These are phyloP conservation scores for Thermophis baileyi DNA, from an alignment of 2,113 vertebrate species.

Conservation along the genomic window DNA sequence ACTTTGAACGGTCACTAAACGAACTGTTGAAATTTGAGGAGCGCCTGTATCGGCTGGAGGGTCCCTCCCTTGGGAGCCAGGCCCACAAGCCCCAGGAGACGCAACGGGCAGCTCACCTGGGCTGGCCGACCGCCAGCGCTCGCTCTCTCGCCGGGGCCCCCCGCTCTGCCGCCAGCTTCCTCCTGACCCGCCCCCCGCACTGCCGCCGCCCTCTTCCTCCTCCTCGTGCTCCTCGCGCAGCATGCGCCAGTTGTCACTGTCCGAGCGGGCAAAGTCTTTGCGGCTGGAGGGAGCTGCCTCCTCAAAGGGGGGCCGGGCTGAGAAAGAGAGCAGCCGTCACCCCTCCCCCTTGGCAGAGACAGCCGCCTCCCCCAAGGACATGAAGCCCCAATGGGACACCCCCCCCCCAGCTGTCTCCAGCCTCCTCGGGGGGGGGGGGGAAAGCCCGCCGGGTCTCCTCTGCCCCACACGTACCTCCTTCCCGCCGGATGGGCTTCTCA, in stretches of 20 bases:
- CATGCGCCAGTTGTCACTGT: slow-evolving; percentile 91
- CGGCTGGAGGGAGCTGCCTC: slow-evolving; percentile 69
- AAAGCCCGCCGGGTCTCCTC: not conserved
- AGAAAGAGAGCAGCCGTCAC: not conserved
- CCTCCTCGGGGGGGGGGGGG: not conserved
- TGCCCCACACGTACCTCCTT: slow-evolving; percentile 63
- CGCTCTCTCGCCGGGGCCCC: slow-evolving; percentile 76
- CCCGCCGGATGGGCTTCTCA: slow-evolving; percentile 83
- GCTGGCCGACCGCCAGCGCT: slow-evolving; percentile 65
- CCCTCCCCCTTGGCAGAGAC: not conserved
- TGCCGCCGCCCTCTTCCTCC: slow-evolving; percentile 68
- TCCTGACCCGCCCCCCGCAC: slow-evolving; percentile 47
- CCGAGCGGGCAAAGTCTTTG: slow-evolving; percentile 87
- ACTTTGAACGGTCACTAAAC: not conserved
- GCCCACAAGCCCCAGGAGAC: fast-evolving
- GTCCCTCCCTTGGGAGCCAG: too few species aligned
- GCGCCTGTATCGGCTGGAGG: not conserved
- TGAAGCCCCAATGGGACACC: not conserved
- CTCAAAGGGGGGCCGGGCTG: slow-evolving; percentile 83
- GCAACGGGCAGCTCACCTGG: slow-evolving; percentile 49
- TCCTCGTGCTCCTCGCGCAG: slow-evolving; percentile 85
- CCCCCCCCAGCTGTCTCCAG: not conserved
- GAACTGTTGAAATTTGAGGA: not conserved
- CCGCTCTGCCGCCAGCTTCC: slow-evolving; percentile 77
- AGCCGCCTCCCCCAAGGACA: not conserved